Evolutionary conservation across 1,140 invertebrate species (phyloP).

Genomic region (Zeugodacus cucurbitae): DNA sequence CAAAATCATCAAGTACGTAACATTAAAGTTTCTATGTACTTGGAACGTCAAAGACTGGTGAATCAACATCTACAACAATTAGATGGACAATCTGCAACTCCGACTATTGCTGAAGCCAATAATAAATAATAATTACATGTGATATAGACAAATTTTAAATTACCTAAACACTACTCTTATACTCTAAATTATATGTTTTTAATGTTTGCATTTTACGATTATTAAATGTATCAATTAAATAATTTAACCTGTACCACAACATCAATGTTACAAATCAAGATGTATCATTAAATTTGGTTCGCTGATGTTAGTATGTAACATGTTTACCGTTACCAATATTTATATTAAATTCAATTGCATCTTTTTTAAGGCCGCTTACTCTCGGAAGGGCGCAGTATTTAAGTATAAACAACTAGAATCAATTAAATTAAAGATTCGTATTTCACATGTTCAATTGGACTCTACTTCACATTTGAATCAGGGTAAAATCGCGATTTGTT

Average conservation of each 20-base stretch:
- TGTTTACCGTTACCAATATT: no score
- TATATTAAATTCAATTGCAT: no score
- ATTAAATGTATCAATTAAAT: not conserved
- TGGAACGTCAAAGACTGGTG: constrained; percentile 84
- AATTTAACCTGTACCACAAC: not conserved
- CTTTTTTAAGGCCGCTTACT: no score
- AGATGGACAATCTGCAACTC: constrained; percentile 59
- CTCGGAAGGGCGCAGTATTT: no score
- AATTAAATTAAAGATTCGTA: no score
- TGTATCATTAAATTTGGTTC: no score
- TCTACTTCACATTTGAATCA: no score
- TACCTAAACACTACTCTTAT: not conserved
- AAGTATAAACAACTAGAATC: no score
- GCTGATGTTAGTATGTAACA: no score
- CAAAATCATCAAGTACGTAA: constrained; percentile 92
- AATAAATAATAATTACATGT: not conserved
- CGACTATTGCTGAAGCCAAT: constrained; percentile 8
- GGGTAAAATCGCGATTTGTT: no score
- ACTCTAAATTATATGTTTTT: not conserved
- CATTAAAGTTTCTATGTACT: constrained; percentile 91
- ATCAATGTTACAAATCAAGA: not conserved
- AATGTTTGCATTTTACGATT: not conserved
- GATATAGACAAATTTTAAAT: no score
- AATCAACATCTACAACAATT: constrained; percentile 69
- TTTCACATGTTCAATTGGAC: no score